Evolutionary conservation across 1,140 invertebrate species (phyloP).

Genomic region (Asbolus verrucosus): DNA sequence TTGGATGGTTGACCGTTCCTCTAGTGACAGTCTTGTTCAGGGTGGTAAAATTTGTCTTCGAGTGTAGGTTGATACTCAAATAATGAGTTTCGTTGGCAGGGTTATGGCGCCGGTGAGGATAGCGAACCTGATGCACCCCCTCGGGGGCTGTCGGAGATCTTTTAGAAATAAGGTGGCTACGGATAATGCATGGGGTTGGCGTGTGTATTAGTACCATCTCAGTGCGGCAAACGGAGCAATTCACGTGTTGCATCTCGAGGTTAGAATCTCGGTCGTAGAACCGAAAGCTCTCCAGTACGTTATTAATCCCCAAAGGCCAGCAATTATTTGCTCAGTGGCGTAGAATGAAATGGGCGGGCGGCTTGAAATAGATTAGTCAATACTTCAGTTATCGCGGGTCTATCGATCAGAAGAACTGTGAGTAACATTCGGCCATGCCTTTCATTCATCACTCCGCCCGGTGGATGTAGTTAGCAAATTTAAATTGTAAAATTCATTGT

Average conservation of each 20-base stretch:
- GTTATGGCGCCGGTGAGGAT: too few relatives aligned
- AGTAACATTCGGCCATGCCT: constrained; percentile 29
- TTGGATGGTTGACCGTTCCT: too few relatives aligned
- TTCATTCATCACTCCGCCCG: constrained; percentile 17
- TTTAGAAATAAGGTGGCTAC: too few relatives aligned
- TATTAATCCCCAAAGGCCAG: constrained; percentile 39
- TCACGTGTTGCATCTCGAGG: constrained; percentile 35
- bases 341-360: constrained; percentile 38
- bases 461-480: too few relatives aligned
- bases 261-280: constrained; percentile 20
- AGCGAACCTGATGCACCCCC: constrained; percentile 2
- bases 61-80: constrained; percentile 2
- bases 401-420: constrained; percentile 30
- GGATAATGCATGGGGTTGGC: too few relatives aligned
- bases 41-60: too few relatives aligned
- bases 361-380: constrained; percentile 46
- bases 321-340: constrained; percentile 44
- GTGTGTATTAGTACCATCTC: background rate
- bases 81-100: constrained; percentile 1
- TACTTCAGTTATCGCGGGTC: constrained; percentile 38
- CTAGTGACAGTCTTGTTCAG: too few relatives aligned
- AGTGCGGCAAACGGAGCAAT: background rate
- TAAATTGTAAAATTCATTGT: constrained; percentile 28
- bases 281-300: constrained; percentile 31
- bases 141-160: constrained; percentile 6